Conservation (phyloP, 2,888 invertebrate genomes). For the Pseudoips prasinana region DNA sequence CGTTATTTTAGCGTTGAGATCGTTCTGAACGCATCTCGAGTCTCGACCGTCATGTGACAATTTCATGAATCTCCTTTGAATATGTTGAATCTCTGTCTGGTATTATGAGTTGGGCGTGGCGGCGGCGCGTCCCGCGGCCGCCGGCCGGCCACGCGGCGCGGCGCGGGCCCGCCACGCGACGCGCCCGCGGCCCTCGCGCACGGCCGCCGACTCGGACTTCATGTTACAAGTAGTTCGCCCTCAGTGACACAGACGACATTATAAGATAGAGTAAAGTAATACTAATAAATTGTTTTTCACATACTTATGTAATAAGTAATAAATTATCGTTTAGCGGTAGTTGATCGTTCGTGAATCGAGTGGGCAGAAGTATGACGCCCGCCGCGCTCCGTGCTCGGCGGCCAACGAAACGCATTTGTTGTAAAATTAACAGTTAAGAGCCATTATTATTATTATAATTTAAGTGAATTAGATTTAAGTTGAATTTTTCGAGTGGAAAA, state of each 20-base stretch:
- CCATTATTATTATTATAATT: constrained; percentile 79
- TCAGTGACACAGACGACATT: constrained; percentile 52
- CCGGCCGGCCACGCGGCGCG: background rate
- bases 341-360: constrained; percentile 59
- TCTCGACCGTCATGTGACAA: constrained; percentile 44
- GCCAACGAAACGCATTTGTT: constrained; percentile 80
- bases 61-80: constrained; percentile 41
- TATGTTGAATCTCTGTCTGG: constrained; percentile 40
- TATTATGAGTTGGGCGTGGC: constrained; percentile 20
- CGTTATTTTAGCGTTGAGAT: constrained; percentile 74
- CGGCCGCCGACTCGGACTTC: constrained; percentile 46
- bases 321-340: constrained; percentile 71
- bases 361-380: constrained; percentile 51
- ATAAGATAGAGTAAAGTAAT: constrained; percentile 63
- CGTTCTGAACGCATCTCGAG: constrained; percentile 47
- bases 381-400: constrained; percentile 70
- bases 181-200: constrained; percentile 25
- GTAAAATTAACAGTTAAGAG: constrained; percentile 78
- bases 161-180: constrained; percentile 18
- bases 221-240: constrained; percentile 52
- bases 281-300: constrained; percentile 72
- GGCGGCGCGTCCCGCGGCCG: constrained; percentile 6
- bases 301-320: constrained; percentile 77
- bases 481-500: constrained; percentile 78
- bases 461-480: constrained; percentile 80